Base-by-base conservation (phyloP, 2,113 vertebrate species). In the Scophthalmus maximus region DNA sequence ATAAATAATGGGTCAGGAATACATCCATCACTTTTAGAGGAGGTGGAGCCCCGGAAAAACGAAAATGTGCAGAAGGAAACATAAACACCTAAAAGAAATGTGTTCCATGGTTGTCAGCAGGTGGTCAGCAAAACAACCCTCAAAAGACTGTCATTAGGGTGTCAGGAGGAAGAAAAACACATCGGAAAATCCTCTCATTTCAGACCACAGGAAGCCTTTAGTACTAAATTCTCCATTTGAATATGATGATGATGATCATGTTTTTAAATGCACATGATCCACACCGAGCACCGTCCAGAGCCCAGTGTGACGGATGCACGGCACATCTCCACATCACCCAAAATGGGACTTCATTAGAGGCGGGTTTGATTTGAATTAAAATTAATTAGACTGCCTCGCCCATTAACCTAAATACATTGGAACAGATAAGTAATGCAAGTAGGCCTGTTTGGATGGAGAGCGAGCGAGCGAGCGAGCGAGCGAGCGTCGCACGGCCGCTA, bases 371-470 rank as follows among this genome's bases (percentile, higher is more conserved):
- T 91, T 87, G 83, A 91, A 92, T 90, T 83, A 53, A 91, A 92
- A 91, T 91, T 90, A 91, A 92, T 92, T 89, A 90, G 90, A 92
- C 87, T 91, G 88, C 88, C 84, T 91, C 84, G 66, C 89, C 90
- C 91, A 90, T 92, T 92, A 92, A 90, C 91, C 90, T 90, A 89
- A 89, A 92, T 92, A 85, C 88, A 90, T 86, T 89, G 88, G 83
- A 90, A 91, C 85, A 89, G 90, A 92, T 89, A 90, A 91, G 89
- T 90, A 88, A 90, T 86, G 85, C 81, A 88, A 92, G 86, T 52
- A 80, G 88, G 87, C 89, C 91, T 90, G 88, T 90, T 92, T 92
- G 79, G 88, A 86, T 79, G 89, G 87, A 81, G 83, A 87, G 47
- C 2, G 47, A 30, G 42, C 2, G 86, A 81, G 68, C 79, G 82